These are phyloP conservation scores for Diadegma fenestrale DNA, from an alignment of 2,888 invertebrate genomes.

Conservation along the genomic window DNA sequence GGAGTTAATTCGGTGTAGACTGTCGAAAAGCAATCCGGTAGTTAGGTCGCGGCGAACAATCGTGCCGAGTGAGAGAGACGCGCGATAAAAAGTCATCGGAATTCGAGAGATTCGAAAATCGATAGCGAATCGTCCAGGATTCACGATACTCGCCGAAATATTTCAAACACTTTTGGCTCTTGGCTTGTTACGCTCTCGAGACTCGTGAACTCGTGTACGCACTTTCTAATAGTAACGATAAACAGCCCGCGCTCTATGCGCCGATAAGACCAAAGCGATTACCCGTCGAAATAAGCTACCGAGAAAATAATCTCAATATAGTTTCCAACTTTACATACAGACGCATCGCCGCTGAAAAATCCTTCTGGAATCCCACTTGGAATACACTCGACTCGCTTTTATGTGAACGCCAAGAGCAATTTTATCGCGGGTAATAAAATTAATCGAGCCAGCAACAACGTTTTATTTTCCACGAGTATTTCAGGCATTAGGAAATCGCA, in stretches of 20 bases:
- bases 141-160: conserved; percentile 2
- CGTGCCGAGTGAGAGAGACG: not conserved
- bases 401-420: not conserved
- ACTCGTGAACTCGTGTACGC: conserved; percentile 54
- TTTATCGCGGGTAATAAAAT: not conserved
- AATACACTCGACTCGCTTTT: not conserved
- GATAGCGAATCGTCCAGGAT: conserved; percentile 59
- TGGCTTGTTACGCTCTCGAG: conserved; percentile 50
- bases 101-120: conserved; percentile 64
- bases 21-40: conserved; percentile 33
- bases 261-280: conserved; percentile 55
- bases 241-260: conserved; percentile 46
- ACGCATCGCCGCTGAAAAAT: not conserved
- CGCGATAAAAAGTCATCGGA: conserved; percentile 51
- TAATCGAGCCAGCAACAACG: not conserved
- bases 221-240: conserved; percentile 64
- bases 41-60: conserved; percentile 34
- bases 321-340: not conserved
- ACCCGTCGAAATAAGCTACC: conserved; percentile 53
- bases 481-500: not conserved
- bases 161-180: not conserved
- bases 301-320: conserved; percentile 7
- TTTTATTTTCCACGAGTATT: not conserved
- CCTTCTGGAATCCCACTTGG: not conserved
- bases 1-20: conserved; percentile 22